A percentile compares a stretch with the other conserved stretches of the same genome.
phyloP scores from a whole-genome alignment of 2,113 vertebrate species.

The Cygnus atratus region DNA sequence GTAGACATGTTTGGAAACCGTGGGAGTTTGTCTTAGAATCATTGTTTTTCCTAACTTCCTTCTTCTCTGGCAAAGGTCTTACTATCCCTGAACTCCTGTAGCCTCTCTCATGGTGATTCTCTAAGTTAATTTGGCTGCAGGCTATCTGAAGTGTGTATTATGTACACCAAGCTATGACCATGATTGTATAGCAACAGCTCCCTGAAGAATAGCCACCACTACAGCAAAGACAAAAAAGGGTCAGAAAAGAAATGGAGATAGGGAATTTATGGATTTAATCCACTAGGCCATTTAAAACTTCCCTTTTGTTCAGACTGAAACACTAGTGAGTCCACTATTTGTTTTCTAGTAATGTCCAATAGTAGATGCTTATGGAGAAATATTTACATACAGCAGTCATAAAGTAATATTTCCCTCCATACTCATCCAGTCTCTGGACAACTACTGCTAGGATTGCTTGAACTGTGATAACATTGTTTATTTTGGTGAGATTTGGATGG shows the following conservation, averaged over 20 bases:
- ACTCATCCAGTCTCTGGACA: neutral
- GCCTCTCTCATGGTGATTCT: neutral
- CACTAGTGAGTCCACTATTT: neutral
- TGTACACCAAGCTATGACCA: neutral
- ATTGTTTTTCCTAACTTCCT: neutral
- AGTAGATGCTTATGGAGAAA: neutral
- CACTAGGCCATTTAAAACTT: neutral
- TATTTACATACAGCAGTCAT: neutral
- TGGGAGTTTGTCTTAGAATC: neutral
- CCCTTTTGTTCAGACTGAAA: neutral
- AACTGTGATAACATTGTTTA: neutral
- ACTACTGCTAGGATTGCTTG: neutral
- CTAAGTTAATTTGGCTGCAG: neutral
- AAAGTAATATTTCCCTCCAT: neutral
- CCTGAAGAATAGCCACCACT: neutral
- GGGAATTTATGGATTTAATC: neutral
- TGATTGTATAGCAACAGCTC: neutral
- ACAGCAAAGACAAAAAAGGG: neutral
- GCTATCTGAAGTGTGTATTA: neutral
- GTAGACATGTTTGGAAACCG: rapidly evolving
- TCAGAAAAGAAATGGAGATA: neutral
- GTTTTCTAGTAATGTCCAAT: neutral
- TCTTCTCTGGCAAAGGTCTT: neutral
- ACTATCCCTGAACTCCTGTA: neutral
- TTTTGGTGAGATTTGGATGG: neutral